Percentiles rank a stretch among this genome's conserved stretches.
These are phyloP conservation scores for Gracilinanus agilis DNA, from an alignment of 2,113 vertebrate genomes.

Conservation along the genomic window DNA sequence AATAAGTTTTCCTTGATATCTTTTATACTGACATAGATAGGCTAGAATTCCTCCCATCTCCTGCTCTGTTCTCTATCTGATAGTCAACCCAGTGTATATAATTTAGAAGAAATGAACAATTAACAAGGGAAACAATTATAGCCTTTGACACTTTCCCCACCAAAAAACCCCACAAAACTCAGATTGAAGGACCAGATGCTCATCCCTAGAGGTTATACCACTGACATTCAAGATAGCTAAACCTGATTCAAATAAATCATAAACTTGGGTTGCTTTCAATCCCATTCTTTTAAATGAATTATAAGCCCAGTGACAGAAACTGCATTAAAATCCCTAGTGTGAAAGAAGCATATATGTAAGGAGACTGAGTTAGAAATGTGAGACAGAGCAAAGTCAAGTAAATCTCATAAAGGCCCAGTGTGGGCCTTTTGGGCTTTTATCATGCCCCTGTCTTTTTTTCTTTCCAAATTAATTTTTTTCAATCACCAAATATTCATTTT, in stretches of 20 bases:
- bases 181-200: background rate
- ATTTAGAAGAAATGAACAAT: constrained; percentile 22
- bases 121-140: background rate
- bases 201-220: background rate
- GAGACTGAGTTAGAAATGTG: constrained; percentile 18
- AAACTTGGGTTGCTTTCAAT: background rate
- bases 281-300: constrained; percentile 34
- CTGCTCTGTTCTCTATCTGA: background rate
- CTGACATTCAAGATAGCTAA: background rate
- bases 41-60: background rate
- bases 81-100: background rate
- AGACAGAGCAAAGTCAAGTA: constrained; percentile 27
- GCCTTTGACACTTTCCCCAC: background rate
- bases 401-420: constrained; percentile 9
- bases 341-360: background rate
- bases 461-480: background rate
- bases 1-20: background rate
- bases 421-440: background rate
- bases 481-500: background rate
- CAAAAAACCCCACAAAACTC: background rate
- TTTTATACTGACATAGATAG: background rate
- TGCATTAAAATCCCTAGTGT: background rate
- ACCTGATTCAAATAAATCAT: constrained; percentile 18
- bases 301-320: constrained; percentile 41
- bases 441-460: background rate